Evolutionary conservation across 2,888 invertebrate species (phyloP).

Genomic region (Eudasyphora cyanicolor): DNA sequence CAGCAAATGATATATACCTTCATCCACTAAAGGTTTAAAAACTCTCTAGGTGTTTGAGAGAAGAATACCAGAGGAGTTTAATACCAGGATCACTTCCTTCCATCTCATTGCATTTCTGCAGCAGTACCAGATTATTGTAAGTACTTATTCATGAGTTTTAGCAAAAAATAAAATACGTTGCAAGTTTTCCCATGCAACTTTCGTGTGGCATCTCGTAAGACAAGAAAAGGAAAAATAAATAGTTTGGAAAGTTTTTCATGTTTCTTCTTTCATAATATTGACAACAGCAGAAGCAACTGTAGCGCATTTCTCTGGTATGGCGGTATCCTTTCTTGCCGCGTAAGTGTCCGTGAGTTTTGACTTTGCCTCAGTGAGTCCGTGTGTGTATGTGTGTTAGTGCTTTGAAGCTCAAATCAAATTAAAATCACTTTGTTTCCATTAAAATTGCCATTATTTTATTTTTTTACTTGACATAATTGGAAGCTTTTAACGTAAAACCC

Average conservation of each 20-base stretch:
- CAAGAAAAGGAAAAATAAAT: neutral
- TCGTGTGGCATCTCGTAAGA: too few relatives aligned
- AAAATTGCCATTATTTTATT: slow-evolving; percentile 46
- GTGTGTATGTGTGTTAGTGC: neutral
- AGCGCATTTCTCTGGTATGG: neutral
- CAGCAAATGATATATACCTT: too few relatives aligned
- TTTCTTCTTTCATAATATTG: slow-evolving; percentile 37
- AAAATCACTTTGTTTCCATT: slow-evolving; percentile 23
- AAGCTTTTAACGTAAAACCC: slow-evolving; percentile 25
- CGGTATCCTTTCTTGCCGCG: neutral
- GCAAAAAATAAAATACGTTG: neutral
- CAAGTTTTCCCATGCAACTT: too few relatives aligned
- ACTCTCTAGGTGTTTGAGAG: too few relatives aligned
- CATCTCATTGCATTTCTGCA: too few relatives aligned
- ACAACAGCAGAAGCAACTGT: slow-evolving; percentile 41
- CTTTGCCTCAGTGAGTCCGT: neutral
- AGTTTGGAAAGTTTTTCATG: slow-evolving; percentile 44
- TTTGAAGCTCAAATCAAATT: slow-evolving; percentile 49
- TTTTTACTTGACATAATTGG: slow-evolving; percentile 33
- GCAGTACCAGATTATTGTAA: too few relatives aligned
- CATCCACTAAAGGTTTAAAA: too few relatives aligned
- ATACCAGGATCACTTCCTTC: too few relatives aligned
- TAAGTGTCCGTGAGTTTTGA: neutral
- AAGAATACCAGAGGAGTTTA: too few relatives aligned
- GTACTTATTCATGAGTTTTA: too few relatives aligned